Conservation (phyloP, 2,888 invertebrate species). For the Rhagium mordax region DNA sequence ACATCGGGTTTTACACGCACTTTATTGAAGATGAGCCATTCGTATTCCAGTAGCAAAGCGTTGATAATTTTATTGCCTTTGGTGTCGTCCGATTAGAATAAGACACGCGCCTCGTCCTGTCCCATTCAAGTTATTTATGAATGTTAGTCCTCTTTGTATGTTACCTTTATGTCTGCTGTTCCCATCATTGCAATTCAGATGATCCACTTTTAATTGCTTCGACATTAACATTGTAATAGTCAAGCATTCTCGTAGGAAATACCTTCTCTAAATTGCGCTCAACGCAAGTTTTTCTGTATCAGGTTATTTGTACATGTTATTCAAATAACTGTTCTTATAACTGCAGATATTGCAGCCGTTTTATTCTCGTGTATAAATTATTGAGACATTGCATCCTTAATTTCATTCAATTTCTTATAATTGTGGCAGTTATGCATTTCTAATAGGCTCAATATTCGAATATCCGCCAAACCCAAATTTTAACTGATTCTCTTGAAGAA, state of each 20-base stretch:
- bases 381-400: too few relatives aligned
- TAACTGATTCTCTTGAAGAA: too few relatives aligned
- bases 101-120: slow-evolving; percentile 64
- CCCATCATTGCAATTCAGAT: slow-evolving; percentile 61
- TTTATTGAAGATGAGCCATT: slow-evolving; percentile 67
- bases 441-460: too few relatives aligned
- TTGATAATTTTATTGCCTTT: slow-evolving; percentile 70
- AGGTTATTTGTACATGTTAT: slow-evolving; percentile 4
- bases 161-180: slow-evolving; percentile 64
- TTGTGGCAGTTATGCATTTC: too few relatives aligned
- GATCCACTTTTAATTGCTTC: slow-evolving; percentile 51
- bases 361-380: not conserved
- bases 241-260: not conserved
- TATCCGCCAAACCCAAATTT: too few relatives aligned
- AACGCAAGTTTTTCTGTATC: slow-evolving; percentile 11
- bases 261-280: not conserved
- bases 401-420: too few relatives aligned
- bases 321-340: not conserved
- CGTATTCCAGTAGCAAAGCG: slow-evolving; percentile 67
- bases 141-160: slow-evolving; percentile 55
- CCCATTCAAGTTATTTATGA: slow-evolving; percentile 62
- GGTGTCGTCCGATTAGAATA: slow-evolving; percentile 66
- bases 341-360: not conserved
- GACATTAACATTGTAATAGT: slow-evolving; percentile 25
- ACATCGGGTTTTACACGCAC: slow-evolving; percentile 50